Conservation (phyloP, 2,888 invertebrate species). For the Caenorhabditis zanzibari region DNA sequence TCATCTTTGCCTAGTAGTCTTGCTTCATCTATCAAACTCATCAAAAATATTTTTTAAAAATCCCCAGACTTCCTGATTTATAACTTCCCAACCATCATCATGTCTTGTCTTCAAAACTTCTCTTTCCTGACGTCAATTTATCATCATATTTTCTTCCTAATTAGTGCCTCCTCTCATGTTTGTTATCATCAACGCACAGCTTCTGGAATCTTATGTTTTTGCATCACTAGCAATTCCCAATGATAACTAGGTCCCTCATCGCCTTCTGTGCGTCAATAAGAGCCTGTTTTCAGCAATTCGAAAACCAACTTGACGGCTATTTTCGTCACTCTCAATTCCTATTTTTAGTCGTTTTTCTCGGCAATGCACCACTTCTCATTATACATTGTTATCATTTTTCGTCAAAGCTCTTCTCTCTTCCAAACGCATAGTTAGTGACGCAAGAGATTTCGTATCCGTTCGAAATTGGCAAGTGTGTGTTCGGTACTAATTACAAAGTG, state of each 20-base stretch:
- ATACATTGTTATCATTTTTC: constrained; percentile 59
- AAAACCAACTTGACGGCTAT: constrained; percentile 44
- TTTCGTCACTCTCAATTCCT: constrained; percentile 33
- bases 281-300: constrained; percentile 22
- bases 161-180: constrained; percentile 14
- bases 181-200: neutral
- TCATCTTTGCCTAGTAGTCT: too few relatives aligned
- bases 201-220: constrained; percentile 18
- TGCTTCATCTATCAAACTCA: too few relatives aligned
- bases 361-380: constrained; percentile 46
- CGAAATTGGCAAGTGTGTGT: neutral
- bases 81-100: neutral
- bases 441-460: constrained; percentile 12
- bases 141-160: neutral
- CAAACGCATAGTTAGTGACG: constrained; percentile 61
- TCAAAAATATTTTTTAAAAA: neutral
- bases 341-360: constrained; percentile 36
- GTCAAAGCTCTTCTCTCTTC: constrained; percentile 9
- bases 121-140: neutral
- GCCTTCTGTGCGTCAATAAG: constrained; percentile 31
- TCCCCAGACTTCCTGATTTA: neutral
- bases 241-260: constrained; percentile 2
- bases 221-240: neutral
- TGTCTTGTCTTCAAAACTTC: neutral
- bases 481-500: neutral